These are phyloP conservation scores for Heliconius hortense DNA, from an alignment of 2,888 invertebrate genomes.

Conservation along the genomic window DNA sequence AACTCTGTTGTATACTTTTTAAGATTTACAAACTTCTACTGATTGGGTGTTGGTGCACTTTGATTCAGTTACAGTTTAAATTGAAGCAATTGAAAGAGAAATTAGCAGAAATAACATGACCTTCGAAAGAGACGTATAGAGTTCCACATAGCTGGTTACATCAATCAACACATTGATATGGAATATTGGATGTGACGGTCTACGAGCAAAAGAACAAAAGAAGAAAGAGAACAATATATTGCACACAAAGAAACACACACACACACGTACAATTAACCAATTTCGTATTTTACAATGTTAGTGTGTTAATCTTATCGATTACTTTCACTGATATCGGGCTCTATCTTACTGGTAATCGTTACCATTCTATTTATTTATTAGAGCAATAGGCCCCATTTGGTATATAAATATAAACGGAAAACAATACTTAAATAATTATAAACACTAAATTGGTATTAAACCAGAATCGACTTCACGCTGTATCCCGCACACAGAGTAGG, in stretches of 20 bases:
- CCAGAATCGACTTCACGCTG: no score
- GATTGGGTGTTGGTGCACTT: no score
- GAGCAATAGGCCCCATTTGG: not conserved
- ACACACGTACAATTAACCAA: not conserved
- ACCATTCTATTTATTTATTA: not conserved
- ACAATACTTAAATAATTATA: not conserved
- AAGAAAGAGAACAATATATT: not conserved
- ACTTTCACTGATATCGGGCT: constrained; percentile 4
- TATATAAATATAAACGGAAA: not conserved
- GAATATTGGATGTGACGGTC: not conserved
- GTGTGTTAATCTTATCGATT: not conserved
- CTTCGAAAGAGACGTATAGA: no score
- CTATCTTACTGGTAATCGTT: not conserved
- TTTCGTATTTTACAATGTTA: not conserved
- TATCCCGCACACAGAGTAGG: no score
- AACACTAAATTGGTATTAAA: not conserved
- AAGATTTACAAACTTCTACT: no score
- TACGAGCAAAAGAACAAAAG: not conserved
- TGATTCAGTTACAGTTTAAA: no score
- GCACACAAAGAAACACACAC: not conserved
- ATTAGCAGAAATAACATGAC: no score
- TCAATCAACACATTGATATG: not conserved
- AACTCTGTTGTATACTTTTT: no score
- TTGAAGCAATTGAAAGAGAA: no score
- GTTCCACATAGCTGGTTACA: no score